A percentile compares a stretch with the other conserved stretches of the same genome.
phyloP scores from a whole-genome alignment of 2,888 invertebrate species.

The Cancer borealis region DNA sequence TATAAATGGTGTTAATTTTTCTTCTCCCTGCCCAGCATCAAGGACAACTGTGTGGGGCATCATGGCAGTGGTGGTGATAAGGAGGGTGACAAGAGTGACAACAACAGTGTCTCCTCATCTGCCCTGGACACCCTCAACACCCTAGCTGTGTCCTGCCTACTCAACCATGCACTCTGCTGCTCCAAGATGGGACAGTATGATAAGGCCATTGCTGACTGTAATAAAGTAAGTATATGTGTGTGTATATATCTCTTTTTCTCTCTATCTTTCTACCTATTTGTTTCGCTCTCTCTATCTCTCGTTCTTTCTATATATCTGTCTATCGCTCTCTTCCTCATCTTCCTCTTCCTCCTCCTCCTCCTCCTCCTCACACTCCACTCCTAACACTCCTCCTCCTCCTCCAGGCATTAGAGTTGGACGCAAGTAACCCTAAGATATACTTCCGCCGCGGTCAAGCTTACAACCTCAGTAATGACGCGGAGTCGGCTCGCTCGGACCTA shows the following conservation, averaged over 20 bases:
- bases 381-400: neutral
- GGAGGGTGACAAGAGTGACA: conserved; percentile 13
- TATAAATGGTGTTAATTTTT: neutral
- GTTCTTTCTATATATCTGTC: no score
- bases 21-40: neutral
- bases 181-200: conserved; percentile 49
- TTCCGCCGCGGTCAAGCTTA: conserved; percentile 74
- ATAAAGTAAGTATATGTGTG: conserved; percentile 54
- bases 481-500: conserved; percentile 58
- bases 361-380: neutral
- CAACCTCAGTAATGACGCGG: conserved; percentile 62
- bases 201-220: conserved; percentile 64
- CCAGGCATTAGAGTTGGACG: conserved; percentile 69
- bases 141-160: conserved; percentile 66
- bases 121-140: conserved; percentile 51
- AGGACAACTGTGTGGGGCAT: neutral
- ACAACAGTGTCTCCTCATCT: neutral
- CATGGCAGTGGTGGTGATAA: no score
- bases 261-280: neutral
- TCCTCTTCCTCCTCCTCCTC: no score
- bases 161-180: conserved; percentile 71
- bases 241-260: neutral
- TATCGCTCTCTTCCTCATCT: no score
- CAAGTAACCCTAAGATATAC: conserved; percentile 66
- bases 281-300: no score